Evolutionary conservation across 92 coral and sea anemone species (phyloP), one percentile per base, ranked within the genome.

Genomic region (Bergia sp.): DNA sequence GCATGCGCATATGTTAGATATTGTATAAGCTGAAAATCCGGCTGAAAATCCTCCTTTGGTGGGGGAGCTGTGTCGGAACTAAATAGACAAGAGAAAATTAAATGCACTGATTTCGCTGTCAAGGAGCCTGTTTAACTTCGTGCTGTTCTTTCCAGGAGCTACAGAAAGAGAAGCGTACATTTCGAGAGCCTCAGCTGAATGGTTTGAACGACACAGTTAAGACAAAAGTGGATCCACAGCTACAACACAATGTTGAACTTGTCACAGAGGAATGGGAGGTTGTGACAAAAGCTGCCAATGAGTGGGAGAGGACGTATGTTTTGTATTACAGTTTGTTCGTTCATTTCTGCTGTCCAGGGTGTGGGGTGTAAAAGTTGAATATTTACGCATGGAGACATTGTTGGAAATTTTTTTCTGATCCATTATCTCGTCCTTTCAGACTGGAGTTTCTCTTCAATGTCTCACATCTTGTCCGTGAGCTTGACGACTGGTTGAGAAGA

Each of bases 361-460:
- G 29, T 29, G 29, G 29, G 29, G 29, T 29, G 29, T 29, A 29
- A 29, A 91, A 89, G 49, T 88, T 93, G 96, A 94, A 88, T 89
- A 94, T 92, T 40, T 37, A 45, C 15, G 36, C 67, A 18, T 0
- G 44, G 44, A 15, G 40, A 4, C 10, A 39, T 15, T 9, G 11
- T 37, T 42, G 16, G 4, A 45, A 41, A 43, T 8, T 0, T 44
- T 37, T 47, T 21, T 6, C 37, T 43, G 36, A n/a, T 8, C 10
- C 15, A 13, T 40, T 37, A 58, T 39, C 11, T 81, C 44, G 71
- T 12, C 23, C 73, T 76, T 73, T 41, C 72, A 97, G 99, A 90
- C 86, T 97, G 39, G 95, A 94, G 82, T 93, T 97, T 84, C 90
- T 97, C 50, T 93, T 90, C 75, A 93, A 91, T 91, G 95, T 94